Evolutionary conservation across 64 coral and sea anemone species (phyloP).

Genomic region (Stichodactyla mertensii): DNA sequence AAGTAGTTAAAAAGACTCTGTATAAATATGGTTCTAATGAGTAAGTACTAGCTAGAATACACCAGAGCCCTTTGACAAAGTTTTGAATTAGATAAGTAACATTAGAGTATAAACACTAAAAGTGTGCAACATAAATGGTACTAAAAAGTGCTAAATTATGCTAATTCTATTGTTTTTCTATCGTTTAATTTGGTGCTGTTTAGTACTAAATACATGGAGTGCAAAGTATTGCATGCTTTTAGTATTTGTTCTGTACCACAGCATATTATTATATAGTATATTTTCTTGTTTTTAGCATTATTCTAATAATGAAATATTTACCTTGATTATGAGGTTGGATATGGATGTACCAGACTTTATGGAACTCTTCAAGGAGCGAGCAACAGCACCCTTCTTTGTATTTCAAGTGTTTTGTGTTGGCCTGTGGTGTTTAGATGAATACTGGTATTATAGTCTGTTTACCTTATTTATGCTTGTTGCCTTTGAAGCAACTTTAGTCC

Average conservation of each 20-base stretch:
- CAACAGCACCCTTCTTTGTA: constrained; percentile 97
- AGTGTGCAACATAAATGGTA: too few relatives aligned
- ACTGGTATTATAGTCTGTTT: constrained; percentile 99
- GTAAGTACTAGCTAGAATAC: constrained; percentile 28
- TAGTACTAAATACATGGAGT: too few relatives aligned
- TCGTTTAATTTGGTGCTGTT: too few relatives aligned
- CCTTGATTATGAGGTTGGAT: constrained; percentile 45
- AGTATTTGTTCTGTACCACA: too few relatives aligned
- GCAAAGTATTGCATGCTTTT: too few relatives aligned
- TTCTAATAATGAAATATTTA: neutral
- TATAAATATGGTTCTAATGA: constrained; percentile 90
- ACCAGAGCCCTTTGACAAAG: too few relatives aligned
- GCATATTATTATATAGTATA: neutral
- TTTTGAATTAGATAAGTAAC: too few relatives aligned
- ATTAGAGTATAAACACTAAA: too few relatives aligned
- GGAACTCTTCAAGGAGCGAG: constrained; percentile 91
- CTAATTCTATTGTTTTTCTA: too few relatives aligned
- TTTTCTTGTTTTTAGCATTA: neutral
- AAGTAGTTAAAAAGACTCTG: constrained; percentile 43
- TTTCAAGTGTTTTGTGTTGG: constrained; percentile 99
- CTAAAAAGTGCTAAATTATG: too few relatives aligned
- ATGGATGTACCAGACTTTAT: constrained; percentile 95
- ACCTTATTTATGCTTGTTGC: constrained; percentile 96
- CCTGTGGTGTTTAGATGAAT: constrained; percentile 98
- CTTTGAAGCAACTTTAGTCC: constrained; percentile 97